Evolutionary conservation across 2,888 invertebrate species (phyloP).

Genomic region (Drosophila suboccidentalis): DNA sequence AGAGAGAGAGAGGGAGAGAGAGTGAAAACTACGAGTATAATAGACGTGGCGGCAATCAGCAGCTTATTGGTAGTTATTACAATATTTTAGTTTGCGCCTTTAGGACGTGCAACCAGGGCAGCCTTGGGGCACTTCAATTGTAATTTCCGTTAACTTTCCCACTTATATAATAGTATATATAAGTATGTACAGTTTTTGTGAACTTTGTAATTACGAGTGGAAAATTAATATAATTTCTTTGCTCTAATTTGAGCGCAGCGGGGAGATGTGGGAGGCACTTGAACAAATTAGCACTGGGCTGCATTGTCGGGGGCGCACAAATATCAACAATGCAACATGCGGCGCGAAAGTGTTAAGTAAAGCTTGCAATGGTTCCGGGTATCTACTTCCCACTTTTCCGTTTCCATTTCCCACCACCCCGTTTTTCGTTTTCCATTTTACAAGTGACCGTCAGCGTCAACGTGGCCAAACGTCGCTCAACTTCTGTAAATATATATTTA

Average conservation of each 20-base stretch:
- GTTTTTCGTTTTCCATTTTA: conserved; percentile 23
- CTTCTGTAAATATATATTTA: conserved; percentile 70
- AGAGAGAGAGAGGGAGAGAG: neutral
- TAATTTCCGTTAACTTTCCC: conserved; percentile 11
- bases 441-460: conserved; percentile 46
- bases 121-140: conserved; percentile 26
- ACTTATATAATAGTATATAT: conserved; percentile 10
- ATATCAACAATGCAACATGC: conserved; percentile 58
- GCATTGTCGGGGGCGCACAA: conserved; percentile 48
- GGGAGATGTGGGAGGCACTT: conserved; percentile 15
- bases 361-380: conserved; percentile 35
- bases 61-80: conserved; percentile 74
- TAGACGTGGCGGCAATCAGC: conserved; percentile 49
- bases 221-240: conserved; percentile 68
- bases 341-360: conserved; percentile 62
- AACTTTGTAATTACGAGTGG: conserved; percentile 71
- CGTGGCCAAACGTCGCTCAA: conserved; percentile 56
- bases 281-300: conserved; percentile 56
- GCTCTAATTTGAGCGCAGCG: conserved; percentile 58
- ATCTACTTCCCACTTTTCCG: conserved; percentile 2
- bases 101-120: conserved; percentile 29
- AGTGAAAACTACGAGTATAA: conserved; percentile 28
- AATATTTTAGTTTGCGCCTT: conserved; percentile 42
- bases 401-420: conserved; percentile 1
- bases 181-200: conserved; percentile 11